Evolutionary conservation across 1,140 invertebrate genomes (phyloP), one percentile per base, ranked within the genome.

Genomic region (Asobara japonica): DNA sequence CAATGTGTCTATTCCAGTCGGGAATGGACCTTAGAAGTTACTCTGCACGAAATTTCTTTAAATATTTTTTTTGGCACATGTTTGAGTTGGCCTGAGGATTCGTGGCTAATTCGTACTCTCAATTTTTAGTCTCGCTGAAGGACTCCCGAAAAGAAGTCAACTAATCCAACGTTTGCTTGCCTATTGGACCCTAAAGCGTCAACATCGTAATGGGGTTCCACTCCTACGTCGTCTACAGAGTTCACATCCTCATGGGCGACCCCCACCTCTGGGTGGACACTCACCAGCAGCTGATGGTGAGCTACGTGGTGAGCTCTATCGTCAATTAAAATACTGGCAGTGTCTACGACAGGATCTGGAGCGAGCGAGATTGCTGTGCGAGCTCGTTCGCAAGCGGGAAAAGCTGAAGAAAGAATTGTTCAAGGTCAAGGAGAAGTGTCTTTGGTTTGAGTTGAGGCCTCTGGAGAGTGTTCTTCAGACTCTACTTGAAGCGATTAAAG

Each of bases 131-230:
- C 76, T 88, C 36, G 85, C 84, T 7, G 86, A 88, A 61, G 86
- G 86, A 31, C 88, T 95, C 76, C 89, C 92, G 13, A 93, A 94
- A 79, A 95, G 95, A 72, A 94, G 93, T 60, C 92, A 95, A 75
- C 94, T 99, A 80, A 93, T 99, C 73, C 94, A 97, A 80, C 88
- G 95, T 13, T 86, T 98, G 3, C 94, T 97, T 56, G 94, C 95
- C 0, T 96, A 96, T 82, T 99, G 98, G 97, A 98, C 96, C 2
- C 87, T 99, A 1, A 99, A 99, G 84, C 84, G 98, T n/a, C 96
- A 98, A 82, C 95, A 95, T 69, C 86, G 98, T 60, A 98, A 98
- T 88, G 98, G 98, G 0, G 98, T 99, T 8, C 98, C 98, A 0
- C 88, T 99, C 29, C 83, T 99, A 25, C 85, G 97, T 70, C 88